These are phyloP conservation scores for Rhizoglyphus robini DNA, from an alignment of 1,140 invertebrate species.

Conservation along the genomic window DNA sequence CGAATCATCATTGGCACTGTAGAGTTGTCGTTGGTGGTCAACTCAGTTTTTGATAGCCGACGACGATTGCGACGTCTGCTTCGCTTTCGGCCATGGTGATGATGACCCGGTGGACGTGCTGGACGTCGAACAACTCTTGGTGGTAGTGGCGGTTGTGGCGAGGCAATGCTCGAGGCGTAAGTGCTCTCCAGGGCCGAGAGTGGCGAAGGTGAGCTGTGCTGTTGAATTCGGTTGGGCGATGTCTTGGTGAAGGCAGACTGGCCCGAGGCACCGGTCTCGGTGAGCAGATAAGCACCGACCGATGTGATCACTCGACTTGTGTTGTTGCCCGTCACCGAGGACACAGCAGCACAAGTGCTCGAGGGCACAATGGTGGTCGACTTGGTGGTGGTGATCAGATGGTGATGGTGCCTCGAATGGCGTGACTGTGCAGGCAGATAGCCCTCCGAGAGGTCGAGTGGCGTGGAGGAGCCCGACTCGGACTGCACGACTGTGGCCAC, in stretches of 20 bases:
- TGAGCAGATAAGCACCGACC: background rate
- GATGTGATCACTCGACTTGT: background rate
- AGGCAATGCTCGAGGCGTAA: too few species aligned
- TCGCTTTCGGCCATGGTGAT: too few species aligned
- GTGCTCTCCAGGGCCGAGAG: too few species aligned
- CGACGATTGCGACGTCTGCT: too few species aligned
- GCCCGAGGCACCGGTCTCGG: background rate
- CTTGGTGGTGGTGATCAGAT: background rate
- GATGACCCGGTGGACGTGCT: background rate
- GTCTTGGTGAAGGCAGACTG: background rate
- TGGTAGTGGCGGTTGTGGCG: background rate
- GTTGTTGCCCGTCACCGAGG: too few species aligned
- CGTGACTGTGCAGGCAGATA: background rate
- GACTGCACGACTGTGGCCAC: too few species aligned
- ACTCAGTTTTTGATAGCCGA: too few species aligned
- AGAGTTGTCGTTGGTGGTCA: background rate
- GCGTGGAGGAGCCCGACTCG: too few species aligned
- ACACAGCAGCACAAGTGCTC: too few species aligned
- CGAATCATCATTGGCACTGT: too few species aligned
- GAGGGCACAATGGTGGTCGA: background rate
- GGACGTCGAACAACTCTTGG: background rate
- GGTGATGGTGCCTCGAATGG: background rate
- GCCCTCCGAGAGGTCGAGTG: background rate
- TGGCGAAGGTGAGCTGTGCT: background rate
- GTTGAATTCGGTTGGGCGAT: background rate